These are phyloP conservation scores for Artibeus lituratus DNA, from an alignment of 2,797 vertebrate genomes.

Conservation along the genomic window DNA sequence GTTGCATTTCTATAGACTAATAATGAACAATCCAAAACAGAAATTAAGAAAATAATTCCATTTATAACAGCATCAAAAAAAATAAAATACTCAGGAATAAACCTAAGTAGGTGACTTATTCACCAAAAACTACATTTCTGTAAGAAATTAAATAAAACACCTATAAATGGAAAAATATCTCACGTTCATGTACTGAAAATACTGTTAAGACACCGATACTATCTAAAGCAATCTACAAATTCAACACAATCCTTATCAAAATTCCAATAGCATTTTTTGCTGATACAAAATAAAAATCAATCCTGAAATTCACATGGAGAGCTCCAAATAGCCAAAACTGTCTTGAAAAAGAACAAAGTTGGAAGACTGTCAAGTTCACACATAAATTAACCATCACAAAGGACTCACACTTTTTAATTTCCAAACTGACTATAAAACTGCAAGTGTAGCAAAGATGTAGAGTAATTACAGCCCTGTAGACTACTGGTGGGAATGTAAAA, in stretches of 20 bases:
- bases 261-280: neutral
- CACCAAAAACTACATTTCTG: neutral
- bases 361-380: neutral
- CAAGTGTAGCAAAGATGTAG: neutral
- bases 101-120: neutral
- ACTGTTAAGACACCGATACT: neutral
- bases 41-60: neutral
- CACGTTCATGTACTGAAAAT: neutral
- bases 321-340: neutral
- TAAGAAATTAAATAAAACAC: constrained; percentile 22
- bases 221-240: neutral
- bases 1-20: neutral
- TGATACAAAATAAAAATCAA: neutral
- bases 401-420: neutral
- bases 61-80: neutral
- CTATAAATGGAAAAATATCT: neutral
- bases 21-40: neutral
- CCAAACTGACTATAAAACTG: neutral
- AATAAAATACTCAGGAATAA: neutral
- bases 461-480: neutral
- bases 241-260: neutral
- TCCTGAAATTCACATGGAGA: neutral
- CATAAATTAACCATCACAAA: neutral
- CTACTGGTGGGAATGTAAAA: neutral
- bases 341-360: neutral